phyloP scores from a whole-genome alignment of 2,113 vertebrate species.

The Caranx melampygus region DNA sequence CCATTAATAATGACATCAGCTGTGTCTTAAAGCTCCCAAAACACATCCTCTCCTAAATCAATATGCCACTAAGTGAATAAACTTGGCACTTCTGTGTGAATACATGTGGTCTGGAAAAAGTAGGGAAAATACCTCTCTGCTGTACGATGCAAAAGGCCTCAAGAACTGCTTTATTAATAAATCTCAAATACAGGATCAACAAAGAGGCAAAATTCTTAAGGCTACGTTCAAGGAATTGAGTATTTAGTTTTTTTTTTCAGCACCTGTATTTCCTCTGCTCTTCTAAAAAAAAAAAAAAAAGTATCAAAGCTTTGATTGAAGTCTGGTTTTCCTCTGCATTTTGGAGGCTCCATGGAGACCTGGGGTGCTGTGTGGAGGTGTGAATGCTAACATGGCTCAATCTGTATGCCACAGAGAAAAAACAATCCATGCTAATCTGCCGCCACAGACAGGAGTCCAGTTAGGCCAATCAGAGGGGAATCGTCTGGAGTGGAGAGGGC shows the following conservation, averaged over 20 bases:
- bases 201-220: neutral
- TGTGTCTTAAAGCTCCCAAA: neutral
- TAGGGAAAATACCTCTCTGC: neutral
- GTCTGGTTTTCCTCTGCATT: constrained; percentile 33
- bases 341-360: constrained; percentile 25
- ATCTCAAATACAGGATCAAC: neutral
- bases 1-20: neutral
- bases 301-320: constrained; percentile 29
- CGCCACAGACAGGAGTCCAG: constrained; percentile 84
- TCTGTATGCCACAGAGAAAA: constrained; percentile 80
- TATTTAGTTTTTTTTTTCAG: constrained; percentile 12
- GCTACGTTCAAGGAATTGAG: neutral
- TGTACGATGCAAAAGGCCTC: neutral
- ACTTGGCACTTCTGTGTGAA: neutral
- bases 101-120: neutral
- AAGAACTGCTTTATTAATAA: neutral
- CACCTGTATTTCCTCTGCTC: neutral
- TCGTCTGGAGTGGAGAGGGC: constrained; percentile 83
- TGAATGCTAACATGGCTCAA: constrained; percentile 78
- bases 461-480: constrained; percentile 85
- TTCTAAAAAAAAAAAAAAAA: constrained; percentile 31
- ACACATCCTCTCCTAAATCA: neutral
- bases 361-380: constrained; percentile 46
- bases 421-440: constrained; percentile 85
- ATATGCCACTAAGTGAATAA: neutral